Conservation (phyloP, 2,113 vertebrate species). For the Hippocampus abdominalis region DNA sequence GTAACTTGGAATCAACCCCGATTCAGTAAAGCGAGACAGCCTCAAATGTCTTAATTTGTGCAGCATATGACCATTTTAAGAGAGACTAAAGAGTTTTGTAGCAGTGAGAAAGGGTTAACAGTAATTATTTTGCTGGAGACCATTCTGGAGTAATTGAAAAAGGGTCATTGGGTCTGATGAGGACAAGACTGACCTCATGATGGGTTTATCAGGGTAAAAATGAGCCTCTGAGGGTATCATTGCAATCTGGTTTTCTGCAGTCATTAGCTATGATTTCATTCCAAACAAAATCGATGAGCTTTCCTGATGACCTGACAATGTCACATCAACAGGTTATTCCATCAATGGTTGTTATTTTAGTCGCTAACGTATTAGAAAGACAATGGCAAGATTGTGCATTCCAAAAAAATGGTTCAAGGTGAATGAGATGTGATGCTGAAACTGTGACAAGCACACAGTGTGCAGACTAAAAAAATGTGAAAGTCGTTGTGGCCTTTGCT, state of each 20-base stretch:
- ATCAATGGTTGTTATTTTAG: not conserved
- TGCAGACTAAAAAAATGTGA: slow-evolving; percentile 14
- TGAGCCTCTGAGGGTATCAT: not conserved
- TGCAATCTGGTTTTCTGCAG: not conserved
- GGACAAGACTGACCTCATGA: not conserved
- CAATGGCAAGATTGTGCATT: not conserved
- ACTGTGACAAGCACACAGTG: slow-evolving; percentile 4
- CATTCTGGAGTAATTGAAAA: not conserved
- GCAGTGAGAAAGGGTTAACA: not conserved
- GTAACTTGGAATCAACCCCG: not conserved
- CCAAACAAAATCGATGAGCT: not conserved
- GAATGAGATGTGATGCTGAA: not conserved
- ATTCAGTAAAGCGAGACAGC: not conserved
- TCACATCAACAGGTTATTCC: not conserved
- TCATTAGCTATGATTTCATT: not conserved
- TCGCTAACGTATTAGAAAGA: not conserved
- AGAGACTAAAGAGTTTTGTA: not conserved
- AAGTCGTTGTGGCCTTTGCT: slow-evolving; percentile 35
- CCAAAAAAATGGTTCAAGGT: not conserved
- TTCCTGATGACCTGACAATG: not conserved
- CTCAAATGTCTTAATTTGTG: not conserved
- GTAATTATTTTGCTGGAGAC: not conserved
- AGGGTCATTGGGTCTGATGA: not conserved
- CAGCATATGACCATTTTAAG: not conserved
- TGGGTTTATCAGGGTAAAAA: not conserved